These are phyloP conservation scores for Tenualosa thibaudeaui DNA, from an alignment of 2,797 vertebrate genomes.

Conservation along the genomic window DNA sequence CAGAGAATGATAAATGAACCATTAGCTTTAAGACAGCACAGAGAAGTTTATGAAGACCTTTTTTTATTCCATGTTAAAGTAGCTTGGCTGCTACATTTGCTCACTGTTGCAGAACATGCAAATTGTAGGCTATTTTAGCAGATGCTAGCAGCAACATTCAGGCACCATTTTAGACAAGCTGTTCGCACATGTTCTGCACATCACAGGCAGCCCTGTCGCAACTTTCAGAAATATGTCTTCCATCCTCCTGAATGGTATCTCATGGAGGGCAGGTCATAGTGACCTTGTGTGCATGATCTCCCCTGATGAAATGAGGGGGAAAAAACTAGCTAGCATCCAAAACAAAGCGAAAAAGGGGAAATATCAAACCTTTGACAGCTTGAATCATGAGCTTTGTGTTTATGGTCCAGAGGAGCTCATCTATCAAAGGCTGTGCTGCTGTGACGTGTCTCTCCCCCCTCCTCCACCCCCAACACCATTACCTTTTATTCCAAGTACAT, in stretches of 20 bases:
- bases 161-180: neutral
- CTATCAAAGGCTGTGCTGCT: neutral
- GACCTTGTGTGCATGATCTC: constrained; percentile 1
- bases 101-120: neutral
- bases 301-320: neutral
- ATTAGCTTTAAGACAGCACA: neutral
- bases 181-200: neutral
- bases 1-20: neutral
- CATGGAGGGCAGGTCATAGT: neutral
- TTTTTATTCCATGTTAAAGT: neutral
- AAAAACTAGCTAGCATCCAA: neutral
- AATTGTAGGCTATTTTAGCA: neutral
- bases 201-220: neutral
- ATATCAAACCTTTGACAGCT: constrained; percentile 14
- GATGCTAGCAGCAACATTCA: neutral
- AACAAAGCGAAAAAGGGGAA: neutral
- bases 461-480: neutral
- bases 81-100: neutral
- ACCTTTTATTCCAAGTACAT: neutral
- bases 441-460: neutral
- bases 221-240: neutral
- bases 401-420: constrained; percentile 2
- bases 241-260: neutral
- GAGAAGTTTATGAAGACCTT: neutral
- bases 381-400: constrained; percentile 24